Percentiles rank a stretch among this genome's conserved stretches.
phyloP scores from a whole-genome alignment of 2,797 vertebrate genomes.

The Phyllotis vaccarum region DNA sequence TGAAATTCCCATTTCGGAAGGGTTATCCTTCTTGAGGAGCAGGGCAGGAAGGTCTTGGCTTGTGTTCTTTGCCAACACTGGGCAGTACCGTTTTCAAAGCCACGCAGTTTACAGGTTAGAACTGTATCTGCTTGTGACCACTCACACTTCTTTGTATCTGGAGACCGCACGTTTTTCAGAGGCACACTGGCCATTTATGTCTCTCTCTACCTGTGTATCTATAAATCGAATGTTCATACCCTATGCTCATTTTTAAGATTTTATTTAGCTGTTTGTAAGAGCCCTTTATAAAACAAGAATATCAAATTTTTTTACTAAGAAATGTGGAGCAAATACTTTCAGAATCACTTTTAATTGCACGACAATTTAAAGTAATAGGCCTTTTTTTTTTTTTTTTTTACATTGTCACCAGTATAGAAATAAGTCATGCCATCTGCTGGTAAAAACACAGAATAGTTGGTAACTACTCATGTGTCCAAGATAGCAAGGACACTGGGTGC shows the following conservation, averaged over 20 bases:
- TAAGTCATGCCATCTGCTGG: conserved; percentile 84
- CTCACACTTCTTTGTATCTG: background rate
- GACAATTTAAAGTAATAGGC: conserved; percentile 46
- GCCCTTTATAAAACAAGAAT: conserved; percentile 57
- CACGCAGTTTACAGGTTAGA: background rate
- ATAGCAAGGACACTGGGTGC: background rate
- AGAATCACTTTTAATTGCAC: conserved; percentile 24
- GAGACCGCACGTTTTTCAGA: background rate
- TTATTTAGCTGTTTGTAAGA: conserved; percentile 59
- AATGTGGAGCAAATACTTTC: background rate
- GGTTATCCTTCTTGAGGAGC: background rate
- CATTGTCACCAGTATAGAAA: conserved; percentile 32
- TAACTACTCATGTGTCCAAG: conserved; percentile 44
- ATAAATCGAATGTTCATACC: background rate
- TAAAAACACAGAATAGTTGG: conserved; percentile 41
- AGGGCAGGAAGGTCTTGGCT: background rate
- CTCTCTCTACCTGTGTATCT: background rate
- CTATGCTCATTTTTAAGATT: conserved; percentile 3
- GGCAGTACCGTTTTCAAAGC: background rate
- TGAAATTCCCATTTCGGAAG: conserved; percentile 48
- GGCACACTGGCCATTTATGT: background rate
- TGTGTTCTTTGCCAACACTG: background rate
- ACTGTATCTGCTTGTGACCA: background rate
- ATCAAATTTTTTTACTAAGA: conserved; percentile 32
- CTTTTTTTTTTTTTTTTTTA: background rate